phyloP scores from a whole-genome alignment of 2,888 invertebrate species.

The Drosophila picticornis region DNA sequence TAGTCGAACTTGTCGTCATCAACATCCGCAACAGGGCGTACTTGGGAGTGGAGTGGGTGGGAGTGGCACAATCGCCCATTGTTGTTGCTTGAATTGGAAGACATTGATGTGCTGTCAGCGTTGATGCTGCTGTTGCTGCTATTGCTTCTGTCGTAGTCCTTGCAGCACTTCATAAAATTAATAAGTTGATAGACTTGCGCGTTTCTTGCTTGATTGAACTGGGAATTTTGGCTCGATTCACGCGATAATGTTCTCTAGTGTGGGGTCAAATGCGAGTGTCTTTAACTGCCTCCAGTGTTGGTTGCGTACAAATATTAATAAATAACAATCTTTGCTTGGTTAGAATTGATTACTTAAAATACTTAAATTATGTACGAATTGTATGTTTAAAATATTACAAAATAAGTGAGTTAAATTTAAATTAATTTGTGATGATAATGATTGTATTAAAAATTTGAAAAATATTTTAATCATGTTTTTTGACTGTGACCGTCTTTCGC shows the following conservation, averaged over 20 bases:
- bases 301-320: not conserved
- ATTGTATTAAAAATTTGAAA: not conserved
- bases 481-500: not conserved
- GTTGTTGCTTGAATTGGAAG: constrained; percentile 72
- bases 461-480: not conserved
- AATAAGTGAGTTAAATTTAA: not conserved
- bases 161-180: constrained; percentile 83
- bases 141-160: constrained; percentile 37
- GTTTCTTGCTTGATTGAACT: constrained; percentile 69
- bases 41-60: constrained; percentile 16
- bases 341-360: no score
- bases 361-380: no score
- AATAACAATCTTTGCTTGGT: not conserved
- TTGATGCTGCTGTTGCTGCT: constrained; percentile 28
- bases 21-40: constrained; percentile 29
- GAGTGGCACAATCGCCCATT: constrained; percentile 51
- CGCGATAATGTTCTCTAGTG: constrained; percentile 11
- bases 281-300: not conserved
- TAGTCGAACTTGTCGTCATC: constrained; percentile 50
- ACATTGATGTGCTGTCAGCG: constrained; percentile 66
- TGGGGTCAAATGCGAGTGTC: constrained; percentile 22
- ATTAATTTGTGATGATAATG: not conserved
- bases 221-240: constrained; percentile 32
- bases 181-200: constrained; percentile 80
- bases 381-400: not conserved